A percentile compares a stretch with the other conserved stretches of the same genome.
These are phyloP conservation scores for Xylophagus ater DNA, from an alignment of 2,888 invertebrate genomes.

Conservation along the genomic window DNA sequence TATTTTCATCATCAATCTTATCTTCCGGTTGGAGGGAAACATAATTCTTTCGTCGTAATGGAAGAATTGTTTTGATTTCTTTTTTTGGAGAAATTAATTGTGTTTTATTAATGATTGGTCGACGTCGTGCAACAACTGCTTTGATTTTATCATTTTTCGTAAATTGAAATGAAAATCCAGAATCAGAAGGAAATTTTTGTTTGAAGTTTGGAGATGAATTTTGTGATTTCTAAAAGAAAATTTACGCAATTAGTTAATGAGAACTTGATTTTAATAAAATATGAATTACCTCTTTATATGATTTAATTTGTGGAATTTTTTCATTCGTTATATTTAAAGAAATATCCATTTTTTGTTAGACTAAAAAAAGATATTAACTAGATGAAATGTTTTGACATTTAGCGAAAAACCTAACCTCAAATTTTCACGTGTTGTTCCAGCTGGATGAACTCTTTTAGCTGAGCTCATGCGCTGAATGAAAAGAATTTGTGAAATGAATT, in stretches of 20 bases:
- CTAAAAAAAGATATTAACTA: neutral
- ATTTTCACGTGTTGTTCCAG: slow-evolving; percentile 10
- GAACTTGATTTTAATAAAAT: neutral
- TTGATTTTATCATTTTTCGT: slow-evolving; percentile 28
- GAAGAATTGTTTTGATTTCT: neutral
- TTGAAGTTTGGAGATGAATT: neutral
- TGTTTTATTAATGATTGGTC: slow-evolving; percentile 13
- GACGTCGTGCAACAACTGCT: slow-evolving; percentile 31
- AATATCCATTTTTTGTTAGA: slow-evolving; percentile 9
- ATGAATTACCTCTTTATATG: neutral
- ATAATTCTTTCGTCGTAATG: neutral
- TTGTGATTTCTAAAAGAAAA: too few species aligned
- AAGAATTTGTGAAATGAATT: neutral
- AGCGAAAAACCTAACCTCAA: slow-evolving; percentile 10
- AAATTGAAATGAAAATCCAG: slow-evolving; percentile 27
- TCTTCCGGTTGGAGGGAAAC: slow-evolving; percentile 1
- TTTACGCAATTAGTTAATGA: neutral
- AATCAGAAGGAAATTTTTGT: neutral
- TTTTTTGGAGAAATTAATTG: slow-evolving; percentile 6
- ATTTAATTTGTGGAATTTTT: neutral
- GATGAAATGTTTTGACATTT: slow-evolving; percentile 12
- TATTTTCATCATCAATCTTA: slow-evolving; percentile 2
- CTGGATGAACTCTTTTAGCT: neutral
- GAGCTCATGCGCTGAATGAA: slow-evolving; percentile 9
- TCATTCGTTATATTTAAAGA: slow-evolving; percentile 6